Percentiles rank a stretch among this genome's conserved stretches.
These are phyloP conservation scores for Gymnosoma rotundatum DNA, from an alignment of 2,888 invertebrate genomes.

Conservation along the genomic window DNA sequence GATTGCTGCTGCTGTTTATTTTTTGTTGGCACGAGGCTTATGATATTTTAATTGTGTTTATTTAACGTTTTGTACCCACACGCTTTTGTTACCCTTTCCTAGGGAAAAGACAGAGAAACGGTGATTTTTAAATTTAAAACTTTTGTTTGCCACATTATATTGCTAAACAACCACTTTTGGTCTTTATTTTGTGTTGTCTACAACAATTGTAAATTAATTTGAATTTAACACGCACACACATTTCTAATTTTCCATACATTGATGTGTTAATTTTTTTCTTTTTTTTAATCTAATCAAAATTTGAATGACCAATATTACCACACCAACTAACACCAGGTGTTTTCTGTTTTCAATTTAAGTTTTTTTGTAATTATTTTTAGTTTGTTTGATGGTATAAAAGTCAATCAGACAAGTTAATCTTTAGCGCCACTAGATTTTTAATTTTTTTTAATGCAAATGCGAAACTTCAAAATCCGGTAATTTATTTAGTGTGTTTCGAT, in stretches of 20 bases:
- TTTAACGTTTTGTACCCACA: constrained; percentile 53
- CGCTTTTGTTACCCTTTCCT: neutral
- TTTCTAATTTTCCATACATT: neutral
- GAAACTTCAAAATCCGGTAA: too few relatives aligned
- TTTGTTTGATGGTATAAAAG: neutral
- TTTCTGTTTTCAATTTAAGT: neutral
- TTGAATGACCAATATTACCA: neutral
- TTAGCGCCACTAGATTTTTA: too few relatives aligned
- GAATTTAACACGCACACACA: too few relatives aligned
- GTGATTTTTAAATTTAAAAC: neutral
- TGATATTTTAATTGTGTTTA: constrained; percentile 65
- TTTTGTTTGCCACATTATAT: constrained; percentile 27
- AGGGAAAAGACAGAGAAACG: neutral
- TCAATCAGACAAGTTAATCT: too few relatives aligned
- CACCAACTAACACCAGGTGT: neutral
- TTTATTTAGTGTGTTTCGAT: too few relatives aligned
- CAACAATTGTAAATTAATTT: constrained; percentile 52
- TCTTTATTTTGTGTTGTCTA: constrained; percentile 3
- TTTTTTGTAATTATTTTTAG: neutral
- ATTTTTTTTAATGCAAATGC: too few relatives aligned
- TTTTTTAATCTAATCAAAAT: constrained; percentile 11
- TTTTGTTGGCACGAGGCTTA: constrained; percentile 49
- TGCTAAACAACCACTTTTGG: constrained; percentile 37
- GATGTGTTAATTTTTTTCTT: neutral
- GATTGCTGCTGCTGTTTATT: neutral